Evolutionary conservation across 2,797 vertebrate genomes (phyloP), one percentile per base, ranked within the genome.

Genomic region (Eptatretus atami): DNA sequence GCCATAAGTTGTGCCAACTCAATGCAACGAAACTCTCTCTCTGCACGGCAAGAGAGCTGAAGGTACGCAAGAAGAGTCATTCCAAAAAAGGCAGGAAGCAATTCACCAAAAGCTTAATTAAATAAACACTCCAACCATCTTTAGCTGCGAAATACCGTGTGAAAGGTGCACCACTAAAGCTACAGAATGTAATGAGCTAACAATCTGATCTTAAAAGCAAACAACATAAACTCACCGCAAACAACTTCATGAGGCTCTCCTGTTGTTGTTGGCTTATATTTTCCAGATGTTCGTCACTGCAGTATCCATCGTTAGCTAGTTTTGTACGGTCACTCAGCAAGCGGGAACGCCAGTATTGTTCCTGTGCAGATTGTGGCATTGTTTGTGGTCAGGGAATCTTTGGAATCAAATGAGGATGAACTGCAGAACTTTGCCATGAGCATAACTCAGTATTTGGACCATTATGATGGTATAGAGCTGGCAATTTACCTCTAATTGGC

Each of bases 201-300:
- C 25, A 11, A 15, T 25, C n/a, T 25, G 53, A 52, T 53, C n/a
- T 9, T 15, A 53, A 24, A 44, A 15, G 53, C 63, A 65, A 53
- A 52, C n/a, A 52, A 53, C 53, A 52, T 65, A 52, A 68, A 80
- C 87, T 86, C 69, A 98, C 88, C 1, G 88, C 90, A 70, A 98
- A 85, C 79, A 96, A 83, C 76, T 94, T 98, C 81, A 98, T 86
- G 64, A 98, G 68, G 63, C 93, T 77, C 68, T 88, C 86, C 70
- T 98, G 87, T 67, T 95, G 86, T 64, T 90, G 79, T 70, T 2
- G 77, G 75, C 66, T 71, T 77, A 63, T 60, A 77, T 78, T 75
- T 80, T 15, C 64, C 72, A n/a, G n/a, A 1, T 70, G 79, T 69
- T 82, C 81, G 66, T 86, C 79, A 1, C 78, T 68, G 70, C 87